phyloP scores from a whole-genome alignment of 2,888 invertebrate genomes.

The Microplitis deprimator region DNA sequence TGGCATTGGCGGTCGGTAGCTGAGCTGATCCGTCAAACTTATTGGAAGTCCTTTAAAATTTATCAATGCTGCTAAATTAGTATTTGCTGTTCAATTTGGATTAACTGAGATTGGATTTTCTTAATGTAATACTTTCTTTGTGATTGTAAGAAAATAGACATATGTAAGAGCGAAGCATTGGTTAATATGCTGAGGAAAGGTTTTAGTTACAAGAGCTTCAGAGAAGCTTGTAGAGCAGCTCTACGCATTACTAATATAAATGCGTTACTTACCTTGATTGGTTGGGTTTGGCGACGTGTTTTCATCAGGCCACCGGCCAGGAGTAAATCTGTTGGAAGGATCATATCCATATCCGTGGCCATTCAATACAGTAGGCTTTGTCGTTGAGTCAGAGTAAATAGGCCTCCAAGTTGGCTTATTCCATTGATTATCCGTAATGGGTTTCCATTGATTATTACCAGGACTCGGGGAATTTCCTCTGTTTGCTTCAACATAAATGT shows the following conservation, averaged over 20 bases:
- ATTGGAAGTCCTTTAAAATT: background rate
- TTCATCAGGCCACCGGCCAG: background rate
- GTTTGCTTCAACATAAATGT: background rate
- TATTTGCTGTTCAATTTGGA: background rate
- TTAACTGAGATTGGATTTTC: background rate
- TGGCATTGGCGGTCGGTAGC: background rate
- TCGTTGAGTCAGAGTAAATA: background rate
- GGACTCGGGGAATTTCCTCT: background rate
- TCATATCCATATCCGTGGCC: background rate
- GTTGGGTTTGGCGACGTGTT: background rate
- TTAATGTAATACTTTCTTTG: background rate
- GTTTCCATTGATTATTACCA: background rate
- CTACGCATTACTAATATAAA: background rate
- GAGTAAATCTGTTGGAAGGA: background rate
- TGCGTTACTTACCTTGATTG: background rate
- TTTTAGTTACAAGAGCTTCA: background rate
- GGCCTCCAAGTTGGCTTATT: background rate
- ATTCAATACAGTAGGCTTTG: background rate
- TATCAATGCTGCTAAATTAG: background rate
- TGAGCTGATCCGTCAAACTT: background rate
- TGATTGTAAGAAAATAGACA: background rate
- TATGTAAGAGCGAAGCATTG: constrained; percentile 16
- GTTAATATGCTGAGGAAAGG: background rate
- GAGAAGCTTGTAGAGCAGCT: background rate
- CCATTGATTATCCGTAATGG: background rate